Evolutionary conservation across 2,113 vertebrate genomes (phyloP).

Genomic region (Elgaria multicarinata): DNA sequence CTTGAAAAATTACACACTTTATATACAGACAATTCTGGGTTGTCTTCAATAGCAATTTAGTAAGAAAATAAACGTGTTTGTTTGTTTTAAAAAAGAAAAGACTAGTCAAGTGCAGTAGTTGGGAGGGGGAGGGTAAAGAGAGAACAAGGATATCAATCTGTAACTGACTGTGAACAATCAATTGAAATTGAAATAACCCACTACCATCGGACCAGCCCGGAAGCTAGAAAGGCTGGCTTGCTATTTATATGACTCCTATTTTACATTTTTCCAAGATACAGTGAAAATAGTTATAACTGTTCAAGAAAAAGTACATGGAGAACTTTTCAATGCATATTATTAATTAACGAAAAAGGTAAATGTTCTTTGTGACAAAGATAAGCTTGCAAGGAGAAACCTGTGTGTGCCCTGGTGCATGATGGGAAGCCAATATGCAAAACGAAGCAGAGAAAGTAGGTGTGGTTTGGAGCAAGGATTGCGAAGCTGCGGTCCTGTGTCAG

Average conservation of each 20-base stretch:
- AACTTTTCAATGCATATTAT: background rate
- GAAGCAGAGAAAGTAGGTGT: background rate
- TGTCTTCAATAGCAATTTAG: background rate
- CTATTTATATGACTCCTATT: accelerated
- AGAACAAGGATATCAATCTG: slow-evolving; percentile 81
- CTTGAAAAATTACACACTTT: background rate
- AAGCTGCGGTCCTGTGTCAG: background rate
- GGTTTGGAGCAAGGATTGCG: too few species aligned
- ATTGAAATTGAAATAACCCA: slow-evolving; percentile 75
- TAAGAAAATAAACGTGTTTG: background rate
- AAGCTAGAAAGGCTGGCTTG: accelerated
- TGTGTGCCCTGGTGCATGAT: slow-evolving; percentile 47
- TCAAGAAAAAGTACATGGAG: background rate
- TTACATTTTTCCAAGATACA: accelerated
- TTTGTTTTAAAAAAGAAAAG: slow-evolving; percentile 69
- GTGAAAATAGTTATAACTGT: accelerated
- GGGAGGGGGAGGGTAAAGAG: slow-evolving; percentile 78
- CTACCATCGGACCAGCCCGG: slow-evolving; percentile 77
- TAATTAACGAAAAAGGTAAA: accelerated
- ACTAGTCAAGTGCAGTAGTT: slow-evolving; percentile 81
- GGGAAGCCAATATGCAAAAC: slow-evolving; percentile 71
- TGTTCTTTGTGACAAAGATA: accelerated
- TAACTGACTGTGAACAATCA: slow-evolving; percentile 83
- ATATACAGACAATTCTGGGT: background rate
- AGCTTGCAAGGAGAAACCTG: accelerated